These are phyloP conservation scores for Pipistrellus nathusii DNA, from an alignment of 2,797 vertebrate genomes.

Conservation along the genomic window DNA sequence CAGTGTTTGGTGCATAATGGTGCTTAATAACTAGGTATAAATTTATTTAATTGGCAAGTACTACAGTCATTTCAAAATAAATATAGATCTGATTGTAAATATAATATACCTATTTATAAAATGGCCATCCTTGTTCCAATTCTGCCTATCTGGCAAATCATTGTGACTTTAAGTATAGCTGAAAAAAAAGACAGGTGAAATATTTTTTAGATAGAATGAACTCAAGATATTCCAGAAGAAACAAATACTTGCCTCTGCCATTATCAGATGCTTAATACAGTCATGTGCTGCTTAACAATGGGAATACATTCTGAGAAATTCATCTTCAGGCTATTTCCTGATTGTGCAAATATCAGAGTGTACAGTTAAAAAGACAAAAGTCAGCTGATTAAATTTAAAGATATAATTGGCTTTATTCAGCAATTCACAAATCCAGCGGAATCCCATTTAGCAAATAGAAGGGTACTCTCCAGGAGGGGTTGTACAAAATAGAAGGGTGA, in stretches of 20 bases:
- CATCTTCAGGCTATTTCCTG: not conserved
- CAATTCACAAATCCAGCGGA: not conserved
- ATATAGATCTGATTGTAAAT: not conserved
- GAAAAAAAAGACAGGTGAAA: not conserved
- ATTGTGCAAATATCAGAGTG: not conserved
- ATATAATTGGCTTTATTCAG: not conserved
- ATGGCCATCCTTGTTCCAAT: not conserved
- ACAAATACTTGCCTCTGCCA: not conserved
- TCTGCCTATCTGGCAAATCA: not conserved
- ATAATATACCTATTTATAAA: not conserved
- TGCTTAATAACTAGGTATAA: not conserved
- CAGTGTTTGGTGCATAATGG: not conserved
- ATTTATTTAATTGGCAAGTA: not conserved
- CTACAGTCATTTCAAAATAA: conserved; percentile 45
- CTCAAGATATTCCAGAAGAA: not conserved
- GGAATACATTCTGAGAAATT: not conserved
- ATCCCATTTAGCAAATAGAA: not conserved
- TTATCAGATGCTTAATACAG: not conserved
- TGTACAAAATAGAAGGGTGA: not conserved
- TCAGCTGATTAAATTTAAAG: not conserved
- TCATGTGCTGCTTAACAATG: not conserved
- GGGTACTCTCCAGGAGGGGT: not conserved
- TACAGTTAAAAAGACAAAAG: not conserved
- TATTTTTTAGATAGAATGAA: conserved; percentile 10
- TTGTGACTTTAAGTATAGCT: not conserved